Conservation (phyloP, 2,113 vertebrate species). For the Tilapia sparmanii region DNA sequence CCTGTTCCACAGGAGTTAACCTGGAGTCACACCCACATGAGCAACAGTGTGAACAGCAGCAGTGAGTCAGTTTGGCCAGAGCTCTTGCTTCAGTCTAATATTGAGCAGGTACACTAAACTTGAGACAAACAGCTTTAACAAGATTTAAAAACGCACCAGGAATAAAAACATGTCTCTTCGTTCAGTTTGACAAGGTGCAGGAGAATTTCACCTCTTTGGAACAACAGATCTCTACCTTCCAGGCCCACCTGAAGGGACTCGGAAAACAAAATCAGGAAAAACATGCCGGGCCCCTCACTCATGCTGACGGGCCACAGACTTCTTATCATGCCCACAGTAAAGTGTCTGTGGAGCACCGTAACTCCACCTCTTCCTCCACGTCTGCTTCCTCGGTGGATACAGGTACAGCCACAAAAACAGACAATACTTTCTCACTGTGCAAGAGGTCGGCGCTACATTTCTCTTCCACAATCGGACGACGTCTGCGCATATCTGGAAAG, state of each 20-base stretch:
- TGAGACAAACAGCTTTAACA: background rate
- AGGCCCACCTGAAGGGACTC: slow-evolving; percentile 68
- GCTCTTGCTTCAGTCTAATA: slow-evolving; percentile 66
- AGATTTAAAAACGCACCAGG: background rate
- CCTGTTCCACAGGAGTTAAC: slow-evolving; percentile 51
- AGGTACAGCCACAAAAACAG: background rate
- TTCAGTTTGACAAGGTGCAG: slow-evolving; percentile 67
- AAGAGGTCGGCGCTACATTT: slow-evolving; percentile 24
- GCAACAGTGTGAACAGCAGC: slow-evolving; percentile 4
- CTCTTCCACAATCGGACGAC: slow-evolving; percentile 20
- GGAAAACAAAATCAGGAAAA: background rate
- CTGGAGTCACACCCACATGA: slow-evolving; percentile 40
- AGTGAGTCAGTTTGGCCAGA: slow-evolving; percentile 64
- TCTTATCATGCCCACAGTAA: background rate
- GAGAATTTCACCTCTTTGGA: slow-evolving; percentile 61
- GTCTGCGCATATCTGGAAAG: slow-evolving; percentile 21
- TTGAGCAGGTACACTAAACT: slow-evolving; percentile 61
- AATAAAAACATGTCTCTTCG: background rate
- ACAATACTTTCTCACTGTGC: background rate
- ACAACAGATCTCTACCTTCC: slow-evolving; percentile 67
- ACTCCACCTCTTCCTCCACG: background rate
- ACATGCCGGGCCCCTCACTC: background rate
- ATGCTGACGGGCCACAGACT: background rate
- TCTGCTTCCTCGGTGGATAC: background rate
- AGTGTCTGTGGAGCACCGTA: background rate